Base-by-base conservation (phyloP, 2,888 invertebrate genomes). In the Cloeon dipterum region DNA sequence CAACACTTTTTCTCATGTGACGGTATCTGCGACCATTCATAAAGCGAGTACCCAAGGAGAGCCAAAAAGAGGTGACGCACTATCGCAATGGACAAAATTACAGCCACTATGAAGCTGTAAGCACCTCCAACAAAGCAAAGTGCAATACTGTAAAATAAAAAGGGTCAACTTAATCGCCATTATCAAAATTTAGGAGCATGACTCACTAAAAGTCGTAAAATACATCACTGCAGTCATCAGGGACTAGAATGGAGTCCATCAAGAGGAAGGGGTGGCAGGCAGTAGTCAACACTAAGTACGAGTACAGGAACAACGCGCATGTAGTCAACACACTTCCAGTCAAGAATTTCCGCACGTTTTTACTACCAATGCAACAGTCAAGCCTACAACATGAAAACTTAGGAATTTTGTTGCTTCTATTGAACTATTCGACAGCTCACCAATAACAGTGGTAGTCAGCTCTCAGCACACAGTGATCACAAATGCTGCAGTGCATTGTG, bases 181-280 rank as follows among this genome's bases (percentile, higher is more conserved):
- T 25, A 19, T 10, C 8, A 10, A 16, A 36, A 35, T 38, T 20
- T 20, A n/a, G n/a, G n/a, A n/a, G n/a, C n/a, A n/a, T 10, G 42
- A 65, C 73, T 65, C 60, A 79, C 79, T 70, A 65, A 47, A 72
- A 70, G 47, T 81, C 72, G 53, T 68, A 70, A 54, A 83, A 88
- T 1, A 81, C 78, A 56, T 79, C 78, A 42, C 72, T 70, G 56
- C 88, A 88, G 53, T 85, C 77, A 50, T 78, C 74, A 2, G 86
- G 86, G 45, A 86, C 52, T 23, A 85, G 62, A 44, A 88, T 61
- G 36, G 65, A 61, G 35, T 67, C 70, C 47, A 68, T 65, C 26
- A 74, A 56, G 47, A 68, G 63, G 48, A 70, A 70, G 0, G 85
- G 83, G 55, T 82, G 81, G 50, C 88, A 85, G 1, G 88, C 69